Evolutionary conservation across 2,797 vertebrate genomes (phyloP).

Genomic region (Vespertilio murinus): DNA sequence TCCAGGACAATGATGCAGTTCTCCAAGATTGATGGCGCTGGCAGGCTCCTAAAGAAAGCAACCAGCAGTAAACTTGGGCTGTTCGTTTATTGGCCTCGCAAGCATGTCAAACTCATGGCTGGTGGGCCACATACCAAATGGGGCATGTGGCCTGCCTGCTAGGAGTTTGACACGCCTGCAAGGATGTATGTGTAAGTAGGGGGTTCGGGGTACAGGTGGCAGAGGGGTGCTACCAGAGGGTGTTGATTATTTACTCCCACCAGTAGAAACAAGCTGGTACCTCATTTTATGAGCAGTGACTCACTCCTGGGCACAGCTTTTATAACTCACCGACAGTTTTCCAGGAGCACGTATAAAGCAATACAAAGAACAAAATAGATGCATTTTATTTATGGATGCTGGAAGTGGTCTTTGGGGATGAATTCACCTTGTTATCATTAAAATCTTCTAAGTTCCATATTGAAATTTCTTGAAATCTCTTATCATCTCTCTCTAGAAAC

Average conservation of each 20-base stretch:
- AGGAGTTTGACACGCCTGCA: too few species aligned
- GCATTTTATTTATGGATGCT: neutral
- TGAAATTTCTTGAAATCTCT: neutral
- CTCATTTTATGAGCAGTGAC: neutral
- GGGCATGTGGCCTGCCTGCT: accelerated
- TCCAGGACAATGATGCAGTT: neutral
- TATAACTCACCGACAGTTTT: neutral
- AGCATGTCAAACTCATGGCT: too few species aligned
- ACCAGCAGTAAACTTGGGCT: neutral
- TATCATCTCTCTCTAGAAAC: neutral
- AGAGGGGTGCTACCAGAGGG: neutral
- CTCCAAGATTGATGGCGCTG: neutral
- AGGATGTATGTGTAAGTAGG: neutral
- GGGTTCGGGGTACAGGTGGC: too few species aligned
- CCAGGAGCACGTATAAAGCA: neutral
- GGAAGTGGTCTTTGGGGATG: neutral
- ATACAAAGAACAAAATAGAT: neutral
- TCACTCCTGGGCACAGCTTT: neutral
- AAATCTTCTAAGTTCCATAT: neutral
- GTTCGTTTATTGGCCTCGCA: neutral
- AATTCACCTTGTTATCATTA: neutral
- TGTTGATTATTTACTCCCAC: neutral
- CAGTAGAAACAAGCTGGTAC: neutral
- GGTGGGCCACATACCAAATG: too few species aligned
- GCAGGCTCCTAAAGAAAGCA: neutral